phyloP scores from a whole-genome alignment of 2,888 invertebrate genomes.

The Gastrophysa polygoni region DNA sequence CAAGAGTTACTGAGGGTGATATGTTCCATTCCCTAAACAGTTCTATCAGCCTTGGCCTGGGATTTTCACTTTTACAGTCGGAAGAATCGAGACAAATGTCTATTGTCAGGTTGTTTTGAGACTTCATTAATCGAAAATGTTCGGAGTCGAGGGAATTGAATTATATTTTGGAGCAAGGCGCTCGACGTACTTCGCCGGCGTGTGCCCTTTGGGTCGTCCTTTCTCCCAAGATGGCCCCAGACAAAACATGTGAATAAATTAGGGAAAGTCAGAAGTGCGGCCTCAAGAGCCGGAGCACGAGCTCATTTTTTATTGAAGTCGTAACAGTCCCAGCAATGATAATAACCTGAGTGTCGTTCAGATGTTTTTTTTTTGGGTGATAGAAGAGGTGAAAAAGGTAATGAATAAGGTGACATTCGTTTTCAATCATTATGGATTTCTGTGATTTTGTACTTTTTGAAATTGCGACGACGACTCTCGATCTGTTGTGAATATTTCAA shows the following conservation, averaged over 20 bases:
- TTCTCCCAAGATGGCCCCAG: conserved; percentile 11
- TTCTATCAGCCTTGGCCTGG: no score
- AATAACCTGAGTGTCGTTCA: neutral
- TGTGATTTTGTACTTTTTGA: no score
- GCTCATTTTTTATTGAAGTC: neutral
- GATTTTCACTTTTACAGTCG: no score
- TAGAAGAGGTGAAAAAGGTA: no score
- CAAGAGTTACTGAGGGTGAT: no score
- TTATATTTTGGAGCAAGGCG: neutral
- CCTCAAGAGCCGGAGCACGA: conserved; percentile 6
- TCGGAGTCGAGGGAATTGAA: neutral
- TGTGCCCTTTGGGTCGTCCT: neutral
- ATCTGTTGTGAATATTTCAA: no score
- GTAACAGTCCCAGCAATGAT: neutral
- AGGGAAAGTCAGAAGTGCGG: conserved; percentile 17
- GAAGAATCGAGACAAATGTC: neutral
- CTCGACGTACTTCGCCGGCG: neutral
- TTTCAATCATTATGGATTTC: no score
- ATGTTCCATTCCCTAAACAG: no score
- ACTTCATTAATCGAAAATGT: neutral
- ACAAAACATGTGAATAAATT: conserved; percentile 25
- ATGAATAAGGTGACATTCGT: no score
- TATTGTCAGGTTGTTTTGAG: neutral
- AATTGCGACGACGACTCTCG: no score
- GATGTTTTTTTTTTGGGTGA: no score